These are phyloP conservation scores for Pristionchus entomophagus DNA, from an alignment of 2,888 invertebrate genomes.

Conservation along the genomic window DNA sequence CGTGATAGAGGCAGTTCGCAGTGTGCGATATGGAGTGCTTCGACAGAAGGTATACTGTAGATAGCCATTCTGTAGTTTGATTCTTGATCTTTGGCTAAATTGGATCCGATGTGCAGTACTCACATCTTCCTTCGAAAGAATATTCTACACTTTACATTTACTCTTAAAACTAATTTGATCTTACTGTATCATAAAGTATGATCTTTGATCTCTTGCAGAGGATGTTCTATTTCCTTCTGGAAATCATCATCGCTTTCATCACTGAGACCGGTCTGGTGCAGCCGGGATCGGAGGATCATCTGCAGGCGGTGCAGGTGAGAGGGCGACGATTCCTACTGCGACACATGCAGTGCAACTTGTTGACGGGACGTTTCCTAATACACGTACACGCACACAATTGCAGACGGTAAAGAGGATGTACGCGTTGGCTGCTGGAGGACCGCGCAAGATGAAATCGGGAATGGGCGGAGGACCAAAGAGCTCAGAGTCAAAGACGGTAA, in stretches of 20 bases:
- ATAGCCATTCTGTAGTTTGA: too few relatives aligned
- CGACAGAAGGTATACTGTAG: constrained; percentile 26
- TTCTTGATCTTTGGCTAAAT: too few relatives aligned
- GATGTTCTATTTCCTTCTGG: constrained; percentile 27
- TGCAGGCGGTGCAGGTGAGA: background rate
- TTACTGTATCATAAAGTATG: too few relatives aligned
- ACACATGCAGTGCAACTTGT: background rate
- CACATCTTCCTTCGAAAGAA: too few relatives aligned
- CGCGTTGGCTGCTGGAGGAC: background rate
- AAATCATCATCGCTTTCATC: constrained; percentile 11
- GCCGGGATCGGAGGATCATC: constrained; percentile 6
- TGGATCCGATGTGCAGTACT: too few relatives aligned
- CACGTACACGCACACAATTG: background rate
- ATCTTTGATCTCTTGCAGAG: background rate
- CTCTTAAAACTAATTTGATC: too few relatives aligned
- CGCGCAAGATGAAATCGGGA: background rate
- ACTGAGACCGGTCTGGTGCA: constrained; percentile 20
- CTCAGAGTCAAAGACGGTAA: background rate
- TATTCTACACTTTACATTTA: too few relatives aligned
- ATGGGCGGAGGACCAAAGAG: background rate
- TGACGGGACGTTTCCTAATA: background rate
- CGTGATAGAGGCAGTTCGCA: background rate
- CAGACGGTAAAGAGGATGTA: background rate
- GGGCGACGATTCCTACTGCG: background rate
- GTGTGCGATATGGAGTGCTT: constrained; percentile 1